Conservation (phyloP, 2,888 invertebrate genomes). For the Idaea aversata region DNA sequence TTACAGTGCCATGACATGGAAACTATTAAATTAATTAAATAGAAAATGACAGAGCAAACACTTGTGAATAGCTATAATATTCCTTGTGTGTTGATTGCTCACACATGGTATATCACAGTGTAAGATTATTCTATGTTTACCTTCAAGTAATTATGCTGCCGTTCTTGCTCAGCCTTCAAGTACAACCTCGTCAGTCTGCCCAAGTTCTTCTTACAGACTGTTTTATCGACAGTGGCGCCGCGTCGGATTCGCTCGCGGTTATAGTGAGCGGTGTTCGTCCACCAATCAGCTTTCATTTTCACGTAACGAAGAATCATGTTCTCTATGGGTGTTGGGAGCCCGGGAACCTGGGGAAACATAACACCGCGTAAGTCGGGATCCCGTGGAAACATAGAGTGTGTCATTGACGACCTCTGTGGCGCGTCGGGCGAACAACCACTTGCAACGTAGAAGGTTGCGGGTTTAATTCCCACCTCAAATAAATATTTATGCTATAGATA, state of each 20-base stretch:
- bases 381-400: slow-evolving; percentile 9
- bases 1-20: too few relatives aligned
- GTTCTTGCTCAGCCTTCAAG: slow-evolving; percentile 98
- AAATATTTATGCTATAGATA: too few relatives aligned
- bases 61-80: too few relatives aligned
- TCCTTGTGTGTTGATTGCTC: too few relatives aligned
- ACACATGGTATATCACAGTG: too few relatives aligned
- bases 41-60: too few relatives aligned
- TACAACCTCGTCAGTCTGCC: slow-evolving; percentile 98
- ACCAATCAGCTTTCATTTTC: slow-evolving; percentile 99
- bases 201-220: slow-evolving; percentile 99
- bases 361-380: background rate
- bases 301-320: slow-evolving; percentile 99
- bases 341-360: slow-evolving; percentile 86
- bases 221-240: slow-evolving; percentile 99
- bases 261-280: slow-evolving; percentile 99
- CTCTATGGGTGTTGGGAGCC: slow-evolving; percentile 98
- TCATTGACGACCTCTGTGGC: too few relatives aligned
- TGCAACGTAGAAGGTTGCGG: too few relatives aligned
- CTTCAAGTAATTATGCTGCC: slow-evolving; percentile 99
- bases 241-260: slow-evolving; percentile 98
- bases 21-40: too few relatives aligned
- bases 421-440: too few relatives aligned
- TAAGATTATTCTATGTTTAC: slow-evolving; percentile 47
- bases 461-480: too few relatives aligned